A percentile compares a stretch with the other conserved stretches of the same genome.
These are phyloP conservation scores for Equus przewalskii DNA, from an alignment of 2,113 vertebrate species.

Conservation along the genomic window DNA sequence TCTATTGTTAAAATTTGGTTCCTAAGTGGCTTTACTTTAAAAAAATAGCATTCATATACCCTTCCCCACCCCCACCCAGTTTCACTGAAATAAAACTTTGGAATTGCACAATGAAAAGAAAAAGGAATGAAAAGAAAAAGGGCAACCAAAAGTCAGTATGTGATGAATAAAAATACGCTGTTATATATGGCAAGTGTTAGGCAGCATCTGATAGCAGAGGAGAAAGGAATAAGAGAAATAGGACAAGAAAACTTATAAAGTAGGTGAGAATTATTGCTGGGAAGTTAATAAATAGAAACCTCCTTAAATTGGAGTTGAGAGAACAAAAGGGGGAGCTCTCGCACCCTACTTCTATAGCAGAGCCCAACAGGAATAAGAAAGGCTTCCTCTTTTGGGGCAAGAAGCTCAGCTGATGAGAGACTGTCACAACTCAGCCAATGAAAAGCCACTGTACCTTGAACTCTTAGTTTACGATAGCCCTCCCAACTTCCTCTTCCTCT, in stretches of 20 bases:
- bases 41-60: background rate
- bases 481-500: too few relatives aligned
- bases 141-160: background rate
- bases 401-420: too few relatives aligned
- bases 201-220: background rate
- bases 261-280: background rate
- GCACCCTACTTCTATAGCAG: too few relatives aligned
- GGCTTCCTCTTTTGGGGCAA: too few relatives aligned
- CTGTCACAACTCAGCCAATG: too few relatives aligned
- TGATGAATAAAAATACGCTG: background rate
- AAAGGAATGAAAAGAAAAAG: background rate
- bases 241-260: background rate
- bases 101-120: background rate
- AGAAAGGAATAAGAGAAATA: conserved; percentile 5
- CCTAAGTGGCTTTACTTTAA: background rate
- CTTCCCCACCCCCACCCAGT: background rate
- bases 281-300: too few relatives aligned
- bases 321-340: too few relatives aligned
- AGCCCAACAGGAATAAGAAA: too few relatives aligned
- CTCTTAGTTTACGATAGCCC: too few relatives aligned
- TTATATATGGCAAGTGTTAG: background rate
- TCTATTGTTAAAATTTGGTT: background rate
- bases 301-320: too few relatives aligned
- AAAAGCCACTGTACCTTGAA: too few relatives aligned
- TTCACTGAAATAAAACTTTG: background rate